Evolutionary conservation across 2,113 vertebrate genomes (phyloP), one percentile per base, ranked within the genome.

Genomic region (Vulpes ferrilata): DNA sequence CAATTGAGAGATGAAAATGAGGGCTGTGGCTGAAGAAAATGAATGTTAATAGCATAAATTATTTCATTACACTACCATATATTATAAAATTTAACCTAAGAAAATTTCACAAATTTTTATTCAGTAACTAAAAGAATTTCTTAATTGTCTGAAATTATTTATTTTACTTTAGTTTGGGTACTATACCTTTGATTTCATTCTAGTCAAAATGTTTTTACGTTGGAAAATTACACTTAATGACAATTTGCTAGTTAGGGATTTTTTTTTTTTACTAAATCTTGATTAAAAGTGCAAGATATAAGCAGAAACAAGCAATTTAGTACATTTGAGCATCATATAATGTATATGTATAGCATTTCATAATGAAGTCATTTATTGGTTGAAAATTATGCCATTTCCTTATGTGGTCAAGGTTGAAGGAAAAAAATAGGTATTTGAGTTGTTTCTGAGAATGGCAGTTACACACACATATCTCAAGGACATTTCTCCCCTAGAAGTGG

Each of bases 381-480:
- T 98, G 83, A 90, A 98, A 97, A 95, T 95, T 85, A 85, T 83
- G 27, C 71, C 64, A 92, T 64, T 35, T 96, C 84, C 73, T 95
- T 97, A 89, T 32, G 89, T 30, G 25, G 79, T 96, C 79, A 86
- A 96, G 98, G 59, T 76, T 97, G 86, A 98, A 95, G 59, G 93
- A 51, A 96, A 97, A 97, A 97, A 88, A 65, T 53, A 7, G 82
- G 2, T 90, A 88, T 96, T 98, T 97, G 60, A 97, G 51, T 98
- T 95, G 96, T 97, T 96, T 96, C 78, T 93, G 95, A 96, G 83
- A 97, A 97, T 97, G 84, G 78, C 92, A 98, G 86, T 98, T 97
- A 96, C 94, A 97, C 15, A 85, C 86, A 91, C 91, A 97, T 20
- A 16, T 93, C 90, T 98, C 97, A 98, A 98, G 98, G 98, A 98